Conservation (phyloP, 1,140 invertebrate species). For the Aethina tumida region DNA sequence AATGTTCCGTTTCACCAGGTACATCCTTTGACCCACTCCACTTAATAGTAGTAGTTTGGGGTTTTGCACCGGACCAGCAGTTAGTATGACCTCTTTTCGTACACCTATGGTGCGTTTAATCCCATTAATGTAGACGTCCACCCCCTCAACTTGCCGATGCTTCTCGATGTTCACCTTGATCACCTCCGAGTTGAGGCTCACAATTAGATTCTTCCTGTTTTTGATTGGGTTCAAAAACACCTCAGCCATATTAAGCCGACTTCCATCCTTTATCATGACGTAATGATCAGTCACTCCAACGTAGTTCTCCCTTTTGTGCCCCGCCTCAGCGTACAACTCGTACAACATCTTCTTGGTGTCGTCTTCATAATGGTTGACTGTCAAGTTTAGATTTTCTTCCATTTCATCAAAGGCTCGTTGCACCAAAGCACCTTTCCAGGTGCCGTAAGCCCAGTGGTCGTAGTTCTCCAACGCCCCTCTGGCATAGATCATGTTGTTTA, state of each 20-base stretch:
- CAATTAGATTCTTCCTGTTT: slow-evolving; percentile 50
- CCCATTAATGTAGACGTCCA: slow-evolving; percentile 37
- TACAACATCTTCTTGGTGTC: background rate
- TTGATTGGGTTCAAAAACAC: slow-evolving; percentile 48
- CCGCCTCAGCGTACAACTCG: background rate
- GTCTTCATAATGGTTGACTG: too few relatives aligned
- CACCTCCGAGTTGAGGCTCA: too few relatives aligned
- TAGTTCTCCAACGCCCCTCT: too few relatives aligned
- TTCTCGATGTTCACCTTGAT: too few relatives aligned
- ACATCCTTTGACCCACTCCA: slow-evolving; percentile 57
- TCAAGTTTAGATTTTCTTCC: too few relatives aligned
- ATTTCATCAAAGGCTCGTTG: background rate
- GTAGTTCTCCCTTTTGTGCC: slow-evolving; percentile 25
- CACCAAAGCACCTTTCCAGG: too few relatives aligned
- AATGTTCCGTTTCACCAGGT: slow-evolving; percentile 36
- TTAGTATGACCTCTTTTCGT: slow-evolving; percentile 4
- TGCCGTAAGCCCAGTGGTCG: too few relatives aligned
- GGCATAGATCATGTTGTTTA: slow-evolving; percentile 62
- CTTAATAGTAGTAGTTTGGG: slow-evolving; percentile 32
- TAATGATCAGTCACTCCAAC: slow-evolving; percentile 35
- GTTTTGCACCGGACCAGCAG: slow-evolving; percentile 3
- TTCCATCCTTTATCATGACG: slow-evolving; percentile 38
- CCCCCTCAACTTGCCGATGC: slow-evolving; percentile 31
- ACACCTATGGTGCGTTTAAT: slow-evolving; percentile 18
- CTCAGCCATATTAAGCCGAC: slow-evolving; percentile 49